Evolutionary conservation across 2,888 invertebrate genomes (phyloP).

Genomic region (Acrobasis consociella): DNA sequence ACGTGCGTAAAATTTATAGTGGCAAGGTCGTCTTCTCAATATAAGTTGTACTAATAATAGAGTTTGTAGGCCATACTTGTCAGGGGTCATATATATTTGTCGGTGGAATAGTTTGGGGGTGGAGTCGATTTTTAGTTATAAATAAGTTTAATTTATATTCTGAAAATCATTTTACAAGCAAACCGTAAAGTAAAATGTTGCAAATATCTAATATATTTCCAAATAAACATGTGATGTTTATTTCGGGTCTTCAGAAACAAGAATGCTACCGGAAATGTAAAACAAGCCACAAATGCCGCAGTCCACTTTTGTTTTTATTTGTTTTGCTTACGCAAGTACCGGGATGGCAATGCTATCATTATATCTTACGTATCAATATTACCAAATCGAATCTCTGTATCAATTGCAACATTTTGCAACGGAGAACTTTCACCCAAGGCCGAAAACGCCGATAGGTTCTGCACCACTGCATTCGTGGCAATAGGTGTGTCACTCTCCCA

Average conservation of each 20-base stretch:
- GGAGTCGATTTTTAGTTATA: no score
- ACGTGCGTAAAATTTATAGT: conserved; percentile 8
- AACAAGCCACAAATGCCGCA: not conserved
- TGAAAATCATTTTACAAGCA: not conserved
- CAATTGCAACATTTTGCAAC: conserved; percentile 40
- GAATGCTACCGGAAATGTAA: conserved; percentile 1
- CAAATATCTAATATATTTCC: not conserved
- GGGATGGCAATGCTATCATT: conserved; percentile 6
- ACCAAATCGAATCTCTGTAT: conserved; percentile 23
- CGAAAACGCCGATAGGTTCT: conserved; percentile 58
- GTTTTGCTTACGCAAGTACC: conserved; percentile 13
- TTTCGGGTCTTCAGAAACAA: not conserved
- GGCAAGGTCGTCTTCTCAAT: not conserved
- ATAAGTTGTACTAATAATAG: no score
- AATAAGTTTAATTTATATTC: no score
- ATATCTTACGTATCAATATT: conserved; percentile 22
- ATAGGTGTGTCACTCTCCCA: conserved; percentile 53
- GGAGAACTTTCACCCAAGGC: conserved; percentile 71
- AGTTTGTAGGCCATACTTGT: no score
- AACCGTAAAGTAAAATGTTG: not conserved
- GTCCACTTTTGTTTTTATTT: conserved; percentile 6
- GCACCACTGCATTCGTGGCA: conserved; percentile 47
- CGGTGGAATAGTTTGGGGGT: no score
- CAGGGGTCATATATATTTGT: not conserved
- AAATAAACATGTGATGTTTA: not conserved